phyloP scores from a whole-genome alignment of 2,797 vertebrate genomes.

The Pangasius krempfi region DNA sequence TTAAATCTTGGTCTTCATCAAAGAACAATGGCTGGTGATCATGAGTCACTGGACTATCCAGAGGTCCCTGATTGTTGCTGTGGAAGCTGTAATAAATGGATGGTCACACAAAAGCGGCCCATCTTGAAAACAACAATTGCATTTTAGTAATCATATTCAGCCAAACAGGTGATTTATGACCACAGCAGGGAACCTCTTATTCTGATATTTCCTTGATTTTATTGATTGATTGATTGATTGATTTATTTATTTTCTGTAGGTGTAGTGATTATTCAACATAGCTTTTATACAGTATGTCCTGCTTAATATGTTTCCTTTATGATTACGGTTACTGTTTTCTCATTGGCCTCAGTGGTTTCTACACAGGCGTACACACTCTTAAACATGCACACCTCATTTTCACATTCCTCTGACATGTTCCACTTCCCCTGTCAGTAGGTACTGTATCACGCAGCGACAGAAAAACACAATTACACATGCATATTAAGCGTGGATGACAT shows the following conservation, averaged over 20 bases:
- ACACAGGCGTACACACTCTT: background rate
- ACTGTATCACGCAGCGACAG: conserved; percentile 11
- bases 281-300: background rate
- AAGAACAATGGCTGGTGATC: background rate
- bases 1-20: background rate
- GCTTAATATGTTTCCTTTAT: background rate
- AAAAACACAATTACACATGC: conserved; percentile 27
- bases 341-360: background rate
- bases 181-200: background rate
- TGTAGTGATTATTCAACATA: background rate
- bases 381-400: background rate
- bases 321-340: background rate
- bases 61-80: background rate
- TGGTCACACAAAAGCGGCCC: background rate
- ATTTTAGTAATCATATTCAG: background rate
- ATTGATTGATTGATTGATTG: background rate
- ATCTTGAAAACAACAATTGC: background rate
- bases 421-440: background rate
- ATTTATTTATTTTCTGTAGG: background rate
- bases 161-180: background rate
- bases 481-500: conserved; percentile 34
- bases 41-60: background rate
- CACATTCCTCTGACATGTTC: conserved; percentile 2
- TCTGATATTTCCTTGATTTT: background rate
- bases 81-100: background rate